Base-by-base conservation (phyloP, 2,113 vertebrate genomes). In the Pachycephala philippinensis region DNA sequence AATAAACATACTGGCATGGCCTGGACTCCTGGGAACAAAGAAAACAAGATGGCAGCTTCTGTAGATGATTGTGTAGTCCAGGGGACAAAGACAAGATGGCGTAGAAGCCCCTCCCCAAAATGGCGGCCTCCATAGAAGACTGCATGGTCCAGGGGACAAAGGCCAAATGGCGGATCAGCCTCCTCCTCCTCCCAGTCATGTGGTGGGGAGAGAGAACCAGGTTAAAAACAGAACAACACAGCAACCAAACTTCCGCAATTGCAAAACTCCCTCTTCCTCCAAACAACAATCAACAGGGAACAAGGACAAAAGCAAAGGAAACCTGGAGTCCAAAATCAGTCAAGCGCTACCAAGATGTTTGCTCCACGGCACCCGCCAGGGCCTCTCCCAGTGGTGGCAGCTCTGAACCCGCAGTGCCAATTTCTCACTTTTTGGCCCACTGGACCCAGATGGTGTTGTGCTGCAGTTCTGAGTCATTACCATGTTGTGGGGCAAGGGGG, bases 401-500 rank as follows among this genome's bases (percentile, higher is more conserved):
- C 44, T 68, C 84, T 68, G 37, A 42, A 31, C 13, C 14, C 0
- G 0, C 9, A 2, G 31, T 57, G 53, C 18, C 44, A 31, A 44
- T 52, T 44, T 37, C 27, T 33, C 23, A 4, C 10, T 42, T 15
- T 35, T 33, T 2, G 1, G 37, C 33, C 27, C 21, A 8, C 45
- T 10, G 45, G 45, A 59, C 14, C 23, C 37, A 8, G 37, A 0
- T 59, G 44, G 33, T 15, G 42, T 9, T 0, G 0, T 0, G 0
- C 44, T 86, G 61, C 35, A 76, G 44, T 15, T 27, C 37, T 37
- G 52, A 50, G 17, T 15, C 2, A 0, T 44, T 18, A 12, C 11
- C 37, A 37, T 0, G 0, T 2, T 37, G 6, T 15, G 14, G 44
- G 37, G 18, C 0, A 59, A 26, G 24, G 0, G 0, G 24, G 21